Evolutionary conservation across 2,797 vertebrate genomes (phyloP).

Genomic region (Rhyacichthys aspro): DNA sequence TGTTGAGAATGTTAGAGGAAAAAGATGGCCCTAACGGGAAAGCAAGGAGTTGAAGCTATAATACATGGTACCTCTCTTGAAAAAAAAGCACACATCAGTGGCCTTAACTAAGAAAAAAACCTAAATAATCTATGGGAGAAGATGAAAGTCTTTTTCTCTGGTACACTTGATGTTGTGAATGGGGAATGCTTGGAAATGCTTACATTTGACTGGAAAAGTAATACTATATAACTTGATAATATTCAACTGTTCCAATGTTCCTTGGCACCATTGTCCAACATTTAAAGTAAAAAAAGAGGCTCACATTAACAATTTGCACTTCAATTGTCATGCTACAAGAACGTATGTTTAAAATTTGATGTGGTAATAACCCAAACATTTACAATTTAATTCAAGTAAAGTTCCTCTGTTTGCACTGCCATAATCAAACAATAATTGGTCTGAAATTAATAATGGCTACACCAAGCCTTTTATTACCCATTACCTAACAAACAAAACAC

Average conservation of each 20-base stretch:
- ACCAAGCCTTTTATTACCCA: slow-evolving; percentile 19
- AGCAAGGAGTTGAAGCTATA: slow-evolving; percentile 2
- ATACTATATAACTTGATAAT: too few species aligned
- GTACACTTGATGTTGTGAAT: slow-evolving; percentile 18
- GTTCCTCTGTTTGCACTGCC: not conserved
- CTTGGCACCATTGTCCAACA: slow-evolving; percentile 8
- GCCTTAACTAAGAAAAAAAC: slow-evolving; percentile 59
- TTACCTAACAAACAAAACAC: slow-evolving; percentile 14
- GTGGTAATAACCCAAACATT: not conserved
- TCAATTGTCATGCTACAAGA: slow-evolving; percentile 3
- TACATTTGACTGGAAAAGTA: slow-evolving; percentile 15
- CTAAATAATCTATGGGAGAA: slow-evolving; percentile 14
- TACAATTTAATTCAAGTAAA: slow-evolving; percentile 12
- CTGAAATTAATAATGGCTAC: too few species aligned
- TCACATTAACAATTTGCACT: slow-evolving; percentile 1
- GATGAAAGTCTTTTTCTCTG: slow-evolving; percentile 17
- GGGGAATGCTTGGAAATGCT: slow-evolving; percentile 43
- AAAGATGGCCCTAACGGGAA: slow-evolving; percentile 10
- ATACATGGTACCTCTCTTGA: slow-evolving; percentile 23
- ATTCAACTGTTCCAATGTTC: slow-evolving; percentile 12
- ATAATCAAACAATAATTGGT: too few species aligned
- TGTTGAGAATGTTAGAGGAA: slow-evolving; percentile 5
- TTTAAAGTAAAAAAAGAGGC: not conserved
- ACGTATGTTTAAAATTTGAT: slow-evolving; percentile 21
- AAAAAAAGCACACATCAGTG: slow-evolving; percentile 49